These are phyloP conservation scores for Acipenser oxyrinchus DNA, from an alignment of 2,797 vertebrate species.

Conservation along the genomic window DNA sequence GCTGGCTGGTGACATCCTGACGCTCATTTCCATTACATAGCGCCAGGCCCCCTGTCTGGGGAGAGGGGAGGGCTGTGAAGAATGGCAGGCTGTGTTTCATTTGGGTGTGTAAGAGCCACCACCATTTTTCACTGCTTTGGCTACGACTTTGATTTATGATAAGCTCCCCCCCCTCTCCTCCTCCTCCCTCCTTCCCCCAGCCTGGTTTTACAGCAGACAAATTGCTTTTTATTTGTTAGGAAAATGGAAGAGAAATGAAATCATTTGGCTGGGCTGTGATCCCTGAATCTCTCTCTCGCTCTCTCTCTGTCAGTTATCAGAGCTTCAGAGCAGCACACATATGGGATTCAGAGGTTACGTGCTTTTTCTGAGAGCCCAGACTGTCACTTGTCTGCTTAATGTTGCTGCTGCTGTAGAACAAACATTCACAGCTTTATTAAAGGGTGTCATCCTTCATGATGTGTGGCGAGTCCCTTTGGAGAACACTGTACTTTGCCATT, in stretches of 20 bases:
- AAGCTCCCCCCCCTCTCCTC: background rate
- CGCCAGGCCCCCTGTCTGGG: background rate
- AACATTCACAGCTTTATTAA: too few relatives aligned
- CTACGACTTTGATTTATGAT: background rate
- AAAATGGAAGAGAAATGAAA: slow-evolving; percentile 3
- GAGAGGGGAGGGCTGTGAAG: slow-evolving; percentile 3
- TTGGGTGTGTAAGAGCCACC: background rate
- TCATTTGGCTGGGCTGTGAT: slow-evolving; percentile 1
- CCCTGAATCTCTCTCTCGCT: background rate
- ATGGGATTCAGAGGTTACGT: too few relatives aligned
- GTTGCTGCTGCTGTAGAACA: too few relatives aligned
- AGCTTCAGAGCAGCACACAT: too few relatives aligned
- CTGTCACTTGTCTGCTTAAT: too few relatives aligned
- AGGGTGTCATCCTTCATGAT: too few relatives aligned
- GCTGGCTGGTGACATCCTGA: background rate
- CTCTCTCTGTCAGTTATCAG: background rate
- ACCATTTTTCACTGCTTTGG: slow-evolving; percentile 6
- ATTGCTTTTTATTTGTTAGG: background rate
- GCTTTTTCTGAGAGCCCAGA: too few relatives aligned
- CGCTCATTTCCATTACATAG: background rate
- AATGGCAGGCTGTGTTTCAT: background rate
- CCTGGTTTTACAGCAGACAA: background rate
- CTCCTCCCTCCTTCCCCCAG: background rate
- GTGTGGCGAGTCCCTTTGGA: too few relatives aligned
- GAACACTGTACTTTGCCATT: too few relatives aligned